These are phyloP conservation scores for Calameuta pallipes DNA, from an alignment of 2,888 invertebrate genomes.

Conservation along the genomic window DNA sequence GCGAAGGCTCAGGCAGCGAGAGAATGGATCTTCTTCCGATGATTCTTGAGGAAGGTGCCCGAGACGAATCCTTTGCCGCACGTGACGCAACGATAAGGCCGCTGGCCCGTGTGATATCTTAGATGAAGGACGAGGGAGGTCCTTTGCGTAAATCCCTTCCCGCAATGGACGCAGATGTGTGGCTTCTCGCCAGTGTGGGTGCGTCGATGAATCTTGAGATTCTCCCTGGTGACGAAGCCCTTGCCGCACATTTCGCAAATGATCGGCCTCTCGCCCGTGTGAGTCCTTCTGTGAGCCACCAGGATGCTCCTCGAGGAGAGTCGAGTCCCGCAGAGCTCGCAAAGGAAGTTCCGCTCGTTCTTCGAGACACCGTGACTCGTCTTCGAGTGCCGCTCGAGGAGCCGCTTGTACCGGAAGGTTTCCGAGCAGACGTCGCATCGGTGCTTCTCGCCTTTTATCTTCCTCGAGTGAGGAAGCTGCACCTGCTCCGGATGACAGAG, in stretches of 20 bases:
- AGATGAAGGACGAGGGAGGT: conserved; percentile 54
- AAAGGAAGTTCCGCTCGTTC: conserved; percentile 39
- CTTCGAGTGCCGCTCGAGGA: conserved; percentile 44
- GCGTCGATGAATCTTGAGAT: conserved; percentile 50
- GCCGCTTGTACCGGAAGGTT: conserved; percentile 39
- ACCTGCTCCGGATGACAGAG: conserved; percentile 40
- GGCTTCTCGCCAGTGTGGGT: conserved; percentile 57
- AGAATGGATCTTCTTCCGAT: conserved; percentile 45
- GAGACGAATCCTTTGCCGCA: conserved; percentile 57
- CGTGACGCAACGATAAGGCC: conserved; percentile 51
- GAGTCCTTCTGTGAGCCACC: conserved; percentile 42
- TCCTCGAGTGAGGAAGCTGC: conserved; percentile 1
- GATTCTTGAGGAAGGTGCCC: conserved; percentile 50
- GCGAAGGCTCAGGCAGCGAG: background rate
- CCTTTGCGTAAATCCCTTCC: conserved; percentile 56
- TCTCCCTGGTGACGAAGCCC: conserved; percentile 46
- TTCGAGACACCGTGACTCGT: conserved; percentile 42
- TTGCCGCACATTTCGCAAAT: conserved; percentile 51
- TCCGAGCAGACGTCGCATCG: conserved; percentile 48
- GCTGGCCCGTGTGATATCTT: conserved; percentile 55
- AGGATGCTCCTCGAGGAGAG: conserved; percentile 46
- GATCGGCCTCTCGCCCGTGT: conserved; percentile 44
- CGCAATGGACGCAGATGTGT: conserved; percentile 54
- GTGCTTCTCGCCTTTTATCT: conserved; percentile 22
- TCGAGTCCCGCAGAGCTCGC: conserved; percentile 52